Evolutionary conservation across 2,113 vertebrate species (phyloP).

Genomic region (Peucedramus taeniatus): DNA sequence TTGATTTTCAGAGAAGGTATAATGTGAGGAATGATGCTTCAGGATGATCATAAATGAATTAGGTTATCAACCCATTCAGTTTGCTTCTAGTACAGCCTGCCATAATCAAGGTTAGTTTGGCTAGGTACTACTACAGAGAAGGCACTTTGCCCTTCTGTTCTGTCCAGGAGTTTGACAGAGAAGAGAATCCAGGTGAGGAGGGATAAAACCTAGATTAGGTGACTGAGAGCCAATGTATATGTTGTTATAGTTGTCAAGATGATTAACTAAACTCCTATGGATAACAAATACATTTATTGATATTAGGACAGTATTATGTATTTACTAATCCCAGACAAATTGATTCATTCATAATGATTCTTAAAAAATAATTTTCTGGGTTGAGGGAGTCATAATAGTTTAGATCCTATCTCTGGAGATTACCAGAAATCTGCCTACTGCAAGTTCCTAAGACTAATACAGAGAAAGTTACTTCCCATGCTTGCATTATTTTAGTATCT

Average conservation of each 20-base stretch:
- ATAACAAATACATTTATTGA: background rate
- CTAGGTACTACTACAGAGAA: background rate
- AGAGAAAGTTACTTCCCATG: background rate
- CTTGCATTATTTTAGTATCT: background rate
- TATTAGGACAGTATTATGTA: background rate
- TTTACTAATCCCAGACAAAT: background rate
- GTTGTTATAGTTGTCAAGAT: background rate
- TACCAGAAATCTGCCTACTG: background rate
- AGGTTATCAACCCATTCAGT: background rate
- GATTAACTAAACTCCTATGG: background rate
- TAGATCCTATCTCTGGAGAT: background rate
- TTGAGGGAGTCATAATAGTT: background rate
- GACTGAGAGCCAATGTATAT: background rate
- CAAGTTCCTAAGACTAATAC: background rate
- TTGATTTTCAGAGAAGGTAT: background rate
- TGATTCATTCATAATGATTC: background rate
- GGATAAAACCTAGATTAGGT: background rate
- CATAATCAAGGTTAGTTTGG: background rate
- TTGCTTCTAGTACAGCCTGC: background rate
- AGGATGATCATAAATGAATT: background rate
- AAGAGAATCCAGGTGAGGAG: background rate
- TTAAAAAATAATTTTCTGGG: background rate
- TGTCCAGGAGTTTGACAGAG: background rate
- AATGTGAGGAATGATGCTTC: background rate
- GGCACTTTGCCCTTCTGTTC: background rate